phyloP scores from a whole-genome alignment of 1,140 invertebrate species.

The Macrocentrus cingulum region DNA sequence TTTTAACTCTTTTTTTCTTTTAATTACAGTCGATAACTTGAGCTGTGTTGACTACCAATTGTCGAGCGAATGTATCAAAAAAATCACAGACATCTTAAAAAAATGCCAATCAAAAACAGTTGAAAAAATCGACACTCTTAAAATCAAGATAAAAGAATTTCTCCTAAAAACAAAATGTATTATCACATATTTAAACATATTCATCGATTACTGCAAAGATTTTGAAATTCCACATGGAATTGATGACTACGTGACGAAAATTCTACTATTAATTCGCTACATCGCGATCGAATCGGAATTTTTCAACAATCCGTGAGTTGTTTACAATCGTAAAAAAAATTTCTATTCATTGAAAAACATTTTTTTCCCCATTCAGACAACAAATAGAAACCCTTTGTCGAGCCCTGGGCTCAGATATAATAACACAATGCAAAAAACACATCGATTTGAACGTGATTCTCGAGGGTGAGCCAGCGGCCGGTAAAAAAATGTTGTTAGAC shows the following conservation, averaged over 20 bases:
- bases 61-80: slow-evolving; percentile 68
- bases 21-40: slow-evolving; percentile 72
- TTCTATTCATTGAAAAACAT: not conserved
- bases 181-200: slow-evolving; percentile 74
- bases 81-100: slow-evolving; percentile 72
- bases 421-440: slow-evolving; percentile 71
- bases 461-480: slow-evolving; percentile 64
- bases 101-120: slow-evolving; percentile 77
- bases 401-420: slow-evolving; percentile 80
- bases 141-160: slow-evolving; percentile 61
- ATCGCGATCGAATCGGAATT: slow-evolving; percentile 82
- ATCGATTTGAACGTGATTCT: slow-evolving; percentile 74
- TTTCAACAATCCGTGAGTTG: slow-evolving; percentile 64
- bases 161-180: slow-evolving; percentile 75
- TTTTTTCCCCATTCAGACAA: slow-evolving; percentile 43
- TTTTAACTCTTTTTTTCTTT: not conserved
- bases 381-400: slow-evolving; percentile 75
- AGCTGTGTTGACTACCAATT: slow-evolving; percentile 75
- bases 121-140: slow-evolving; percentile 67
- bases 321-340: not conserved
- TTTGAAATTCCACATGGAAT: slow-evolving; percentile 63
- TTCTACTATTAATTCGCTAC: slow-evolving; percentile 75
- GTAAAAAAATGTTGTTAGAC: slow-evolving; percentile 69
- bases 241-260: slow-evolving; percentile 66
- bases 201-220: slow-evolving; percentile 67